These are phyloP conservation scores for Danio aesculapii DNA, from an alignment of 2,797 vertebrate species.

Conservation along the genomic window DNA sequence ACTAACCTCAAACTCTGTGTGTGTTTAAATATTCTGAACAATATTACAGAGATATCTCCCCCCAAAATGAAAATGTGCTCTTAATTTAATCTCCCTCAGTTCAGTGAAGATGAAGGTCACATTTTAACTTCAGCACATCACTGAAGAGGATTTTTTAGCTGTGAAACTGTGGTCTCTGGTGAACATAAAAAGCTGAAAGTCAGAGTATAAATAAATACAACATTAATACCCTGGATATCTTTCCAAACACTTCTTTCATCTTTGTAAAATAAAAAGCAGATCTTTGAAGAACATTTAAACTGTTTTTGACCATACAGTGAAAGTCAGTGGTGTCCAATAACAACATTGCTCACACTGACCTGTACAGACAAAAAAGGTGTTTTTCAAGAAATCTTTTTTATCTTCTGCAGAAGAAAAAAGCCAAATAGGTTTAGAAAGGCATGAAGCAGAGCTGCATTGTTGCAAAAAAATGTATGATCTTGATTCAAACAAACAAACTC, in stretches of 20 bases:
- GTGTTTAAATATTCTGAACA: not conserved
- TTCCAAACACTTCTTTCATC: not conserved
- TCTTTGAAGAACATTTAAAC: not conserved
- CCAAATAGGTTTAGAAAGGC: not conserved
- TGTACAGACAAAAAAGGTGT: not conserved
- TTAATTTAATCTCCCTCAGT: too few species aligned
- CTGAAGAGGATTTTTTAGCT: too few species aligned
- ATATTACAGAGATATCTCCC: not conserved
- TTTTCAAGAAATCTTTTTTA: not conserved
- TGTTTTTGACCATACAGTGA: not conserved
- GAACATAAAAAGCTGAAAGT: not conserved
- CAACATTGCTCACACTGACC: not conserved
- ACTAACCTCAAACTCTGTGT: not conserved
- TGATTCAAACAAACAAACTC: too few species aligned
- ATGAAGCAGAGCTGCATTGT: not conserved
- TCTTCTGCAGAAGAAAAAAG: not conserved
- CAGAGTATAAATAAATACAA: not conserved
- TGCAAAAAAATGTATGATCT: too few species aligned
- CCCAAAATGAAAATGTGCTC: too few species aligned
- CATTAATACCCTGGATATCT: too few species aligned
- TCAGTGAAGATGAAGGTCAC: too few species aligned
- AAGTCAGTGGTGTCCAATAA: not conserved
- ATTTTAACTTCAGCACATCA: too few species aligned
- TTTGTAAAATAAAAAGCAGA: not conserved
- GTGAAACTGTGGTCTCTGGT: too few species aligned